phyloP scores from a whole-genome alignment of 2,797 vertebrate species.

The Takifugu rubripes region DNA sequence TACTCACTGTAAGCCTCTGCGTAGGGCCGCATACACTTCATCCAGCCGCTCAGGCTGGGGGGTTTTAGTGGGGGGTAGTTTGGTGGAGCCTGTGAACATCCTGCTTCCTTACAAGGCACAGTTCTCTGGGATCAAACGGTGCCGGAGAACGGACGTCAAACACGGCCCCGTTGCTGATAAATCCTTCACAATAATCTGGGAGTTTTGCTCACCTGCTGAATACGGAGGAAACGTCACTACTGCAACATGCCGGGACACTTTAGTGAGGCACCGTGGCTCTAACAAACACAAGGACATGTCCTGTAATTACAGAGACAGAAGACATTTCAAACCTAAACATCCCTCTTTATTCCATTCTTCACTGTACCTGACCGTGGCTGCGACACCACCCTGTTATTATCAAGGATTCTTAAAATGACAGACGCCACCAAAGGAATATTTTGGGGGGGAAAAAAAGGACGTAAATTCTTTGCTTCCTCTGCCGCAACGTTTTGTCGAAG shows the following conservation, averaged over 20 bases:
- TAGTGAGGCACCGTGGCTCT: slow-evolving; percentile 40
- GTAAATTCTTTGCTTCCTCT: slow-evolving; percentile 47
- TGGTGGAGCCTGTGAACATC: slow-evolving; percentile 94
- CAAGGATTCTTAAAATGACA: slow-evolving; percentile 13
- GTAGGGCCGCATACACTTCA: slow-evolving; percentile 87
- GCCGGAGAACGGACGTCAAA: slow-evolving; percentile 34
- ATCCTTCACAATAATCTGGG: slow-evolving; percentile 3
- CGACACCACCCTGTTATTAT: slow-evolving; percentile 25
- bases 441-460: not conserved
- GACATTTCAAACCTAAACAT: slow-evolving; percentile 28
- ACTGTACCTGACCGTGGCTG: slow-evolving; percentile 19
- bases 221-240: slow-evolving; percentile 72
- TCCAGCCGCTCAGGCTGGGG: slow-evolving; percentile 91
- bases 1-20: slow-evolving; percentile 89
- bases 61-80: slow-evolving; percentile 85
- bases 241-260: slow-evolving; percentile 56
- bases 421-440: slow-evolving; percentile 1
- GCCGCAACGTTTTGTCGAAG: slow-evolving; percentile 28
- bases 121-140: slow-evolving; percentile 73
- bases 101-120: slow-evolving; percentile 86
- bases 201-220: slow-evolving; percentile 66
- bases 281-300: slow-evolving; percentile 63
- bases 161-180: slow-evolving; percentile 33
- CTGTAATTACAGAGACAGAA: slow-evolving; percentile 52
- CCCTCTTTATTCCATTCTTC: not conserved